Base-by-base conservation (phyloP, 2,888 invertebrate genomes). In the Platycnemis pennipes region DNA sequence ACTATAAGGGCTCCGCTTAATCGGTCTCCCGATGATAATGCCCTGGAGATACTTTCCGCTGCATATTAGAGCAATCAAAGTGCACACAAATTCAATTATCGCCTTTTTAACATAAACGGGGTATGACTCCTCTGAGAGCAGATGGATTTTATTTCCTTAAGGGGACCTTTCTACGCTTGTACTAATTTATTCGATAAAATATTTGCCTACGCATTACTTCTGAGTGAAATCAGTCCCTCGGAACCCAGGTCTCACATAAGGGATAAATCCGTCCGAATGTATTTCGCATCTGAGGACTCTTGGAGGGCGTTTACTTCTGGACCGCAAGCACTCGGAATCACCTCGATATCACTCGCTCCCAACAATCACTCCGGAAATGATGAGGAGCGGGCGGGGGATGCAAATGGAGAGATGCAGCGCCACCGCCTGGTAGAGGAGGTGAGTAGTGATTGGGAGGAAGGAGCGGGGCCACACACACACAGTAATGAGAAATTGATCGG, bases 401-500 rank as follows among this genome's bases (percentile, higher is more conserved):
- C 1, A 7, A n/a, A 77, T 31, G 37, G 37, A 16, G 77, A 37
- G 0, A 13, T n/a, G 2, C 7, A 37, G 3, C 31, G 16, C 2
- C 7, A 37, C 2, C 31, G 16, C 2, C 11, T 13, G 77, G 7
- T 11, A 26, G 77, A 13, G 22, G 77, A n/a, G 31, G 13, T 37
- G 8, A 11, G n/a, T 5, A 3, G 77, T 37, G 77, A 77, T 31
- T 37, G 31, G 77, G 11, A 13, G 8, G 77, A 37, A 2, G 8
- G 2, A 13, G n/a, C n/a, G 63, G 26, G 77, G 37, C 37, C 31
- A 37, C 77, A 77, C 77, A 77, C 77, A 37, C 77, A 37, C 31
- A 77, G 31, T 77, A 77, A 77, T 77, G 77, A 77, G 77, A 77
- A 77, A 77, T 77, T 77, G 77, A 77, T 77, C 77, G 77, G 77